These are phyloP conservation scores for Lottia gigantea DNA, from an alignment of 2,888 invertebrate genomes.

Conservation along the genomic window DNA sequence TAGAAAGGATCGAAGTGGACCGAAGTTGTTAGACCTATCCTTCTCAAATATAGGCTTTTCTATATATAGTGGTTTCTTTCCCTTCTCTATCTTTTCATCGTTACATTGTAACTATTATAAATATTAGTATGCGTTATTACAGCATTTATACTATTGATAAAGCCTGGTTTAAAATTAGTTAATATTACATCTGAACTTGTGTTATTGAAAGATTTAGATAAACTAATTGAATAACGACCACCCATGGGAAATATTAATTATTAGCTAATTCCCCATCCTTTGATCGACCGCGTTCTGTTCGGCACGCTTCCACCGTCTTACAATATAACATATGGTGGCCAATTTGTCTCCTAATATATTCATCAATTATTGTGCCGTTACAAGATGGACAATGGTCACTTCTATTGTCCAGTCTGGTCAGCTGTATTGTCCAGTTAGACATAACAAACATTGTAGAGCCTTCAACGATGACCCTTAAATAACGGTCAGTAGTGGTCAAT, in stretches of 20 bases:
- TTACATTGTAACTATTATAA: too few species aligned
- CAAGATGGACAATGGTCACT: constrained; percentile 6
- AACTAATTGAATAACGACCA: neutral
- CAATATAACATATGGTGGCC: constrained; percentile 3
- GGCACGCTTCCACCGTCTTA: neutral
- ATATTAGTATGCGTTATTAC: too few species aligned
- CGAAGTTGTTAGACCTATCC: too few species aligned
- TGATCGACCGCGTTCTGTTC: neutral
- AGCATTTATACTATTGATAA: too few species aligned
- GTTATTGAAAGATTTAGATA: too few species aligned
- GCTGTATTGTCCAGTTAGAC: neutral
- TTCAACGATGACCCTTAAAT: constrained; percentile 7
- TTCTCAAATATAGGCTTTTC: too few species aligned
- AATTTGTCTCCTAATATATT: constrained; percentile 5
- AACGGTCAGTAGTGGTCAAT: neutral
- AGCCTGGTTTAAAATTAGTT: too few species aligned
- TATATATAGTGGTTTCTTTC: too few species aligned
- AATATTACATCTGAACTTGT: too few species aligned
- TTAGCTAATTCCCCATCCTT: neutral
- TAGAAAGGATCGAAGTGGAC: too few species aligned
- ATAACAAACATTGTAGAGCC: neutral
- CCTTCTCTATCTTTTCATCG: too few species aligned
- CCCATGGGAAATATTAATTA: neutral
- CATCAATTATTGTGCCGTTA: neutral
- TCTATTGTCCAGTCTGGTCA: neutral